These are phyloP conservation scores for Caenorhabditis angaria DNA, from an alignment of 2,888 invertebrate species.

Conservation along the genomic window DNA sequence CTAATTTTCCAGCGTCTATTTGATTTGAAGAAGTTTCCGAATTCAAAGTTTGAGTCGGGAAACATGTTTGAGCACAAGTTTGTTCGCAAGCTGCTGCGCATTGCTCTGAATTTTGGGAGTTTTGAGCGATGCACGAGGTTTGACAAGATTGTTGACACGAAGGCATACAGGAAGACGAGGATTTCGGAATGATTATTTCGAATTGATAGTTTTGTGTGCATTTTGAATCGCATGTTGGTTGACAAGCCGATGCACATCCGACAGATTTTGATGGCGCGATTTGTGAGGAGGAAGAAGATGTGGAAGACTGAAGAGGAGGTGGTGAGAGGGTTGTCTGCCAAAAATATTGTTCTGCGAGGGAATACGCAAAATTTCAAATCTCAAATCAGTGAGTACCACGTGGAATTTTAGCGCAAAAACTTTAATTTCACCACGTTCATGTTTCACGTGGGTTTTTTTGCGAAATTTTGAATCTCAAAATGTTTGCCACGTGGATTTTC, in stretches of 20 bases:
- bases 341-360: neutral
- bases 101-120: slow-evolving; percentile 31
- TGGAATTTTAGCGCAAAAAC: no score
- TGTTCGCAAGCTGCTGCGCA: slow-evolving; percentile 45
- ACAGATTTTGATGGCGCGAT: slow-evolving; percentile 5
- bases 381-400: no score
- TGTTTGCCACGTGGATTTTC: no score
- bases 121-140: slow-evolving; percentile 43
- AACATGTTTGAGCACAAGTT: slow-evolving; percentile 43
- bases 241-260: slow-evolving; percentile 47
- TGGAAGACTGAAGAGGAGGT: neutral
- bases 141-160: slow-evolving; percentile 49
- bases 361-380: no score
- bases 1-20: neutral
- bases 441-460: no score
- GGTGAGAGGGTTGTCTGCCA: neutral
- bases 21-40: slow-evolving; percentile 23
- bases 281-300: neutral
- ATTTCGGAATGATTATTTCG: slow-evolving; percentile 49
- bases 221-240: slow-evolving; percentile 42
- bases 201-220: slow-evolving; percentile 57
- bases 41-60: slow-evolving; percentile 12
- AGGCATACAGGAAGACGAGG: slow-evolving; percentile 33
- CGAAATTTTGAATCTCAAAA: no score
- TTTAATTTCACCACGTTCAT: no score